phyloP scores from a whole-genome alignment of 2,113 vertebrate species.

The Takifugu flavidus region DNA sequence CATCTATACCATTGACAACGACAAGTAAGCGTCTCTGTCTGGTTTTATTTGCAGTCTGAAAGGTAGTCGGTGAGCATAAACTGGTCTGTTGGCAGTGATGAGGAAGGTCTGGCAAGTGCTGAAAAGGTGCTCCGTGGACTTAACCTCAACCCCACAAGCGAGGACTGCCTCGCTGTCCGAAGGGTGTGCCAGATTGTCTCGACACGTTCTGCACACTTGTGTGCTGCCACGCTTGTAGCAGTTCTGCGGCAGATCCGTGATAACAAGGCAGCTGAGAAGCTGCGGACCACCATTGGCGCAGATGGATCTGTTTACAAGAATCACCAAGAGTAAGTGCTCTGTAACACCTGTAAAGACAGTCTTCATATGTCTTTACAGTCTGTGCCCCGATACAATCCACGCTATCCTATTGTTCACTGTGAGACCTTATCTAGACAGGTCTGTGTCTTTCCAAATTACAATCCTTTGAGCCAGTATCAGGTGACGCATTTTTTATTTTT shows the following conservation, averaged over 20 bases:
- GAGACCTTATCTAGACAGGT: no score
- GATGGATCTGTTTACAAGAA: conserved; percentile 96
- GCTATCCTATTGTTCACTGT: no score
- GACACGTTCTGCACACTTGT: conserved; percentile 86
- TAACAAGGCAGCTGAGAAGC: conserved; percentile 84
- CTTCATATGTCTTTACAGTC: no score
- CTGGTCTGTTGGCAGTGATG: conserved; percentile 71
- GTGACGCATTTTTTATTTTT: no score
- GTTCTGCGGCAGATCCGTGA: conserved; percentile 89
- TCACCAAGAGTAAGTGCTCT: conserved; percentile 86
- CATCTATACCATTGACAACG: conserved; percentile 86
- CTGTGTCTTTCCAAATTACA: no score
- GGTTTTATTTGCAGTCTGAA: neutral
- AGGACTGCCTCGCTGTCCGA: conserved; percentile 86
- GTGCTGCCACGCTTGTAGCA: conserved; percentile 82
- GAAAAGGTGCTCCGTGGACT: conserved; percentile 78
- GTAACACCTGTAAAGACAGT: neutral
- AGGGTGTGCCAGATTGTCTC: conserved; percentile 91
- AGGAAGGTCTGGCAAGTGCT: conserved; percentile 82
- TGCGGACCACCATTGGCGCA: conserved; percentile 86
- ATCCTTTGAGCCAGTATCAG: no score
- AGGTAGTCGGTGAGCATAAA: neutral
- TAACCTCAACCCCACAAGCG: conserved; percentile 78
- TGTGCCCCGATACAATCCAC: no score
- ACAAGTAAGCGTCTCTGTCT: conserved; percentile 60